Conservation (phyloP, 2,113 vertebrate genomes). For the Entelurus aequoreus region DNA sequence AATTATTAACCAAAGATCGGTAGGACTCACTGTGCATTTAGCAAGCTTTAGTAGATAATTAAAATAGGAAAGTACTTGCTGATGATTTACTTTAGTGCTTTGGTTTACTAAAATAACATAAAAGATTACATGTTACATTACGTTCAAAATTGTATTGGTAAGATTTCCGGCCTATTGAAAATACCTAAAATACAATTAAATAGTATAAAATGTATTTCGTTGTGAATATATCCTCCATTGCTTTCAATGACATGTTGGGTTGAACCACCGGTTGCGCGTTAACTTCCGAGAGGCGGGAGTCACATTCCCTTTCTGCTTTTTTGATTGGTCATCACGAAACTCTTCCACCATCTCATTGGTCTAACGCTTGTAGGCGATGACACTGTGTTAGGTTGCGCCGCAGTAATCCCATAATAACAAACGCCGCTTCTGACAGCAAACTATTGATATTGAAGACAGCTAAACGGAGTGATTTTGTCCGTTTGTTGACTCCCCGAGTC, state of each 20-base stretch:
- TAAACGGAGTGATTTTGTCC: background rate
- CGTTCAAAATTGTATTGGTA: too few relatives aligned
- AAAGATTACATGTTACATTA: too few relatives aligned
- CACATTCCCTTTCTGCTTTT: constrained; percentile 16
- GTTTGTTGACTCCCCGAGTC: background rate
- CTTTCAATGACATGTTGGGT: background rate
- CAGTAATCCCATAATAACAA: constrained; percentile 47
- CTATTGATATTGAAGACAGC: background rate
- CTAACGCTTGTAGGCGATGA: constrained; percentile 14
- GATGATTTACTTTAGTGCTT: too few relatives aligned
- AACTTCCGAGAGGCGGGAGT: constrained; percentile 21
- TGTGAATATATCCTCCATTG: background rate
- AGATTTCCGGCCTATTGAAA: too few relatives aligned
- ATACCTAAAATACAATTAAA: too few relatives aligned
- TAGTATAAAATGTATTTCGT: background rate
- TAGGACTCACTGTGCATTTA: too few relatives aligned
- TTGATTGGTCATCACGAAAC: constrained; percentile 35
- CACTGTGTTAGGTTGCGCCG: constrained; percentile 28
- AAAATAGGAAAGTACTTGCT: too few relatives aligned
- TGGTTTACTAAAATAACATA: too few relatives aligned
- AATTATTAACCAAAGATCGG: too few relatives aligned
- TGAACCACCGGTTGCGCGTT: constrained; percentile 2
- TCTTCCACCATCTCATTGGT: constrained; percentile 35
- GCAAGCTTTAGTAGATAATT: too few relatives aligned
- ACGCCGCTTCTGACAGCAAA: constrained; percentile 23